Evolutionary conservation across 2,888 invertebrate species (phyloP).

Genomic region (Cyrtodaria siliqua): DNA sequence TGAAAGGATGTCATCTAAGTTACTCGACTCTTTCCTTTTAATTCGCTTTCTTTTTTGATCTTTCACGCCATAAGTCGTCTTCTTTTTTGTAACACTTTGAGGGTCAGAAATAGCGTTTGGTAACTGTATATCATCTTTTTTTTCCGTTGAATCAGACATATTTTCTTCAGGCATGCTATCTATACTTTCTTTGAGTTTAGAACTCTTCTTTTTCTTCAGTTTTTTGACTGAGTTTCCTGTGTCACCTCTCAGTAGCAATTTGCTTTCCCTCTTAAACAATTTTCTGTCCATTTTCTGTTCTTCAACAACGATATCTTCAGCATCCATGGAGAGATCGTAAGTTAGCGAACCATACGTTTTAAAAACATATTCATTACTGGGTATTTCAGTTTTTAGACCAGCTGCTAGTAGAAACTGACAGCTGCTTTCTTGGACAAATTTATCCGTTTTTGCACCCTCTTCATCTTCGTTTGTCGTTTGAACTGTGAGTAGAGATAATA

Average conservation of each 20-base stretch:
- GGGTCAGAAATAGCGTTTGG: no score
- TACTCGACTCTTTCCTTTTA: constrained; percentile 36
- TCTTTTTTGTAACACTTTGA: no score
- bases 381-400: constrained; percentile 38
- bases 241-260: constrained; percentile 20
- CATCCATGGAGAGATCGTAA: constrained; percentile 43
- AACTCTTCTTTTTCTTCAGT: constrained; percentile 25
- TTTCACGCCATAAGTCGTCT: no score
- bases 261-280: constrained; percentile 39
- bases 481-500: no score
- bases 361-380: constrained; percentile 40
- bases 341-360: constrained; percentile 37
- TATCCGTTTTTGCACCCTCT: background rate
- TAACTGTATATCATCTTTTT: no score
- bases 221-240: constrained; percentile 3
- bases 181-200: constrained; percentile 15
- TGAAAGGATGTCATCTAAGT: constrained; percentile 43
- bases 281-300: constrained; percentile 35
- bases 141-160: no score
- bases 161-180: background rate
- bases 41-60: constrained; percentile 28
- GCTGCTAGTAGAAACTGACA: constrained; percentile 53
- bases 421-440: constrained; percentile 28
- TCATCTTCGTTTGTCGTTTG: background rate
- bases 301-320: constrained; percentile 49